phyloP scores from a whole-genome alignment of 1,140 invertebrate species.

The Pollicipes pollicipes region DNA sequence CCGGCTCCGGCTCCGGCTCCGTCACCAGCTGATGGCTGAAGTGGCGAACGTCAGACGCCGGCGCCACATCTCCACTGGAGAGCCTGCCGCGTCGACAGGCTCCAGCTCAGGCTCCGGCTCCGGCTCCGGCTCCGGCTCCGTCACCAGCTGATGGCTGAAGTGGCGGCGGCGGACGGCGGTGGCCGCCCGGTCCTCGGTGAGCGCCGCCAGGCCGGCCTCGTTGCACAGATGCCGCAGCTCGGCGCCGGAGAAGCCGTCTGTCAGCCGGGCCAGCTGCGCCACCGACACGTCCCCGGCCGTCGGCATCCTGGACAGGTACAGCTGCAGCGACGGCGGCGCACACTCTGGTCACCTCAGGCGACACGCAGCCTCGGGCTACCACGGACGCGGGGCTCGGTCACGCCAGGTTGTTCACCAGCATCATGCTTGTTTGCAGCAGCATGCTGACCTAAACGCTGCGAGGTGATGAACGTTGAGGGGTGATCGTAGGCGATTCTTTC shows the following conservation, averaged over 20 bases:
- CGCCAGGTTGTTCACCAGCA: no score
- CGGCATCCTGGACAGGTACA: slow-evolving; percentile 21
- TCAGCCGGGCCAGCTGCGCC: slow-evolving; percentile 40
- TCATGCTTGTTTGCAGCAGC: no score
- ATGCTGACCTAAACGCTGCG: no score
- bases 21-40: background rate
- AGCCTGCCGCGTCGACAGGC: background rate
- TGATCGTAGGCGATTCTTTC: no score
- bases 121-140: background rate
- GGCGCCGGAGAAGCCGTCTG: slow-evolving; percentile 66
- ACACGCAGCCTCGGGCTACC: no score
- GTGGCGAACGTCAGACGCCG: background rate
- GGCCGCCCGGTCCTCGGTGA: background rate
- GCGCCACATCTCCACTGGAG: no score
- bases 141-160: background rate
- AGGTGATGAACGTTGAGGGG: no score
- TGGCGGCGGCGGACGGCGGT: background rate
- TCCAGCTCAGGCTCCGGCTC: background rate
- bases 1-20: background rate
- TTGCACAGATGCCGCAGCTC: slow-evolving; percentile 38
- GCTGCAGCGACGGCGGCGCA: no score
- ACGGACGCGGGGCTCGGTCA: no score
- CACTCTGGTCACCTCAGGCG: no score
- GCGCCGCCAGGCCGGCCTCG: background rate
- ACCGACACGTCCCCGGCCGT: slow-evolving; percentile 11